Evolutionary conservation across 2,797 vertebrate species (phyloP).

Genomic region (Balearica regulorum): DNA sequence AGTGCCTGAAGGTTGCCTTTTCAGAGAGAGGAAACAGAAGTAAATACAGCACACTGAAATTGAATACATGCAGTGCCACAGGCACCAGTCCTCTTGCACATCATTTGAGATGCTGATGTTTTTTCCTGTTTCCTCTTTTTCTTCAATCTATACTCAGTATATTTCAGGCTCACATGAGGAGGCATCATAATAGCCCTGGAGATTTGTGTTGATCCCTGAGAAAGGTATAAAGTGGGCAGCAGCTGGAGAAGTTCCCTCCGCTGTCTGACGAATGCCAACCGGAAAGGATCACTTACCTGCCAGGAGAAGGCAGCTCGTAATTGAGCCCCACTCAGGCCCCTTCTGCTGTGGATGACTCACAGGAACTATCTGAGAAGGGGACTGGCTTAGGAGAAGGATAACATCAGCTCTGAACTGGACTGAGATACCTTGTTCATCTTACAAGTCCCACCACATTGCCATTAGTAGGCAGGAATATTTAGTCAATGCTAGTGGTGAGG

Average conservation of each 20-base stretch:
- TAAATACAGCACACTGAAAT: conserved; percentile 55
- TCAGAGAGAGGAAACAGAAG: conserved; percentile 25
- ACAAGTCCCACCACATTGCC: neutral
- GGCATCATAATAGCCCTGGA: neutral
- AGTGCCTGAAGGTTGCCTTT: conserved; percentile 36
- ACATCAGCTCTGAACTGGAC: neutral
- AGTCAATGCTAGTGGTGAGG: neutral
- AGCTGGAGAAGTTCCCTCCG: neutral
- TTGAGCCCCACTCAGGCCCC: neutral
- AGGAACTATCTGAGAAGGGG: neutral
- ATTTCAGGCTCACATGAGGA: neutral
- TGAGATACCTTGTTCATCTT: neutral
- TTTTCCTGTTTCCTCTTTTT: conserved; percentile 29
- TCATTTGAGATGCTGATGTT: conserved; percentile 22
- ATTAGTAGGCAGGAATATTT: neutral
- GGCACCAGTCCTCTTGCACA: conserved; percentile 34
- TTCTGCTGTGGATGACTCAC: neutral
- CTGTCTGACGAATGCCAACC: neutral
- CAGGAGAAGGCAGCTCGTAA: neutral
- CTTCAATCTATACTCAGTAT: neutral
- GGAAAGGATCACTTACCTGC: neutral
- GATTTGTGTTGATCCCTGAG: neutral
- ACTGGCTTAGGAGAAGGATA: neutral
- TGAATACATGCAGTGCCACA: conserved; percentile 20
- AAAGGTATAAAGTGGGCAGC: neutral